A percentile compares a stretch with the other conserved stretches of the same genome.
These are phyloP conservation scores for Eristalinus aeneus DNA, from an alignment of 2,888 invertebrate species.

Conservation along the genomic window DNA sequence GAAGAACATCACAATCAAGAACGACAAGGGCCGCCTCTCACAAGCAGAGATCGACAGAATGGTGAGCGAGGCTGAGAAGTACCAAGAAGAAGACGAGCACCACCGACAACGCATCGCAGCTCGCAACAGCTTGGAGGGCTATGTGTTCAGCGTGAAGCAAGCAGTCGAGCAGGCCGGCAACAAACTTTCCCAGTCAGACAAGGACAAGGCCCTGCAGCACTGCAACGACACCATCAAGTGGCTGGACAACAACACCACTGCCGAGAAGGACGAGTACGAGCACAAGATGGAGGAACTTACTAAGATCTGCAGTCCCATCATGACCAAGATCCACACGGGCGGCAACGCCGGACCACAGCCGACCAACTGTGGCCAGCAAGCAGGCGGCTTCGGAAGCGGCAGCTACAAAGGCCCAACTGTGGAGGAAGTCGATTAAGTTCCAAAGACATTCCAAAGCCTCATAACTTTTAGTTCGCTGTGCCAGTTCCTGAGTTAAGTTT, in stretches of 20 bases:
- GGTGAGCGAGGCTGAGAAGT: slow-evolving; percentile 88
- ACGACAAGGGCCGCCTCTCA: slow-evolving; percentile 90
- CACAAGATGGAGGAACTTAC: slow-evolving; percentile 77
- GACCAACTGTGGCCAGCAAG: slow-evolving; percentile 81
- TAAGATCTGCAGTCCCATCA: slow-evolving; percentile 79
- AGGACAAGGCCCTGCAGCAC: slow-evolving; percentile 85
- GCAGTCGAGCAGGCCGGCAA: slow-evolving; percentile 85
- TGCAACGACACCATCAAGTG: slow-evolving; percentile 86
- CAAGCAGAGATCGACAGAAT: slow-evolving; percentile 91
- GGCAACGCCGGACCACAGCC: slow-evolving; percentile 34
- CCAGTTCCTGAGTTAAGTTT: not conserved
- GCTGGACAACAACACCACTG: slow-evolving; percentile 89
- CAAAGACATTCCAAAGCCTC: not conserved
- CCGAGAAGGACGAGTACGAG: slow-evolving; percentile 89
- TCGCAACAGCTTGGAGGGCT: slow-evolving; percentile 87
- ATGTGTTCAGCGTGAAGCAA: slow-evolving; percentile 86
- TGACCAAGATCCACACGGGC: slow-evolving; percentile 81
- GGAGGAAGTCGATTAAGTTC: slow-evolving; percentile 74
- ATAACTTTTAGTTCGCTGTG: not conserved
- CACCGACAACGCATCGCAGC: slow-evolving; percentile 86
- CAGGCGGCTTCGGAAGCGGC: slow-evolving; percentile 84
- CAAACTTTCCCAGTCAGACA: slow-evolving; percentile 85
- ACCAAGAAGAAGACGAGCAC: slow-evolving; percentile 87
- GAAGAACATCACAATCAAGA: slow-evolving; percentile 90
- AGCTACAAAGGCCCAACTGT: slow-evolving; percentile 76